These are phyloP conservation scores for Falco naumanni DNA, from an alignment of 2,797 vertebrate species.

Conservation along the genomic window DNA sequence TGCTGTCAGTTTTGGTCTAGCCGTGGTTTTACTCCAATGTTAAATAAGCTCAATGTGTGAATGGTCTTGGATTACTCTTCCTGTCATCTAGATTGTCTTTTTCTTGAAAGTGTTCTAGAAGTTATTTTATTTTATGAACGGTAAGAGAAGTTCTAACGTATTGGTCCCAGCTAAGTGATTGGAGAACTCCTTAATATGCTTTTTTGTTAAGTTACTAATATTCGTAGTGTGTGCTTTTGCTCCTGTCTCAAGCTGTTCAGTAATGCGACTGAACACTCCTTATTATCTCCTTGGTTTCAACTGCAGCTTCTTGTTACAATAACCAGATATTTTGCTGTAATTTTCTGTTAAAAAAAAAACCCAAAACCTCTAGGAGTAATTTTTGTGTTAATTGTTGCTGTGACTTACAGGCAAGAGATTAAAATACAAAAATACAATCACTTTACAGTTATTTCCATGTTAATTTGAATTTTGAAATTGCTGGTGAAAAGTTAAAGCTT, in stretches of 20 bases:
- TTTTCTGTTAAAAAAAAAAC: neutral
- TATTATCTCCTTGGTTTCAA: neutral
- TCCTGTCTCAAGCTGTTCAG: neutral
- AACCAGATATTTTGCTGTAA: neutral
- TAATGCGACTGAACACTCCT: fast-evolving
- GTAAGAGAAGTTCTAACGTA: neutral
- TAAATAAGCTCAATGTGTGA: neutral
- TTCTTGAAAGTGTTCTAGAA: neutral
- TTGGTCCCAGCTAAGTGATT: neutral
- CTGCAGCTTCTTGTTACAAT: slow-evolving; percentile 1
- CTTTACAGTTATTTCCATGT: neutral
- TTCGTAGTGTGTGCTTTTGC: neutral
- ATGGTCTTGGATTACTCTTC: neutral
- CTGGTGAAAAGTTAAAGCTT: neutral
- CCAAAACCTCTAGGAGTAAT: neutral
- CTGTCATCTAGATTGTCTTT: neutral
- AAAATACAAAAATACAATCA: neutral
- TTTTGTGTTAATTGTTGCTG: neutral
- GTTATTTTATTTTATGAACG: neutral
- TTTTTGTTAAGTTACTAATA: neutral
- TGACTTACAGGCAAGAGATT: neutral
- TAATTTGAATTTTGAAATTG: neutral
- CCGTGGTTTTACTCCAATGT: neutral
- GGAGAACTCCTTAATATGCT: neutral
- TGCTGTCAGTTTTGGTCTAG: neutral